Evolutionary conservation across 1,140 invertebrate genomes (phyloP).

Genomic region (Magallana ariakensis): DNA sequence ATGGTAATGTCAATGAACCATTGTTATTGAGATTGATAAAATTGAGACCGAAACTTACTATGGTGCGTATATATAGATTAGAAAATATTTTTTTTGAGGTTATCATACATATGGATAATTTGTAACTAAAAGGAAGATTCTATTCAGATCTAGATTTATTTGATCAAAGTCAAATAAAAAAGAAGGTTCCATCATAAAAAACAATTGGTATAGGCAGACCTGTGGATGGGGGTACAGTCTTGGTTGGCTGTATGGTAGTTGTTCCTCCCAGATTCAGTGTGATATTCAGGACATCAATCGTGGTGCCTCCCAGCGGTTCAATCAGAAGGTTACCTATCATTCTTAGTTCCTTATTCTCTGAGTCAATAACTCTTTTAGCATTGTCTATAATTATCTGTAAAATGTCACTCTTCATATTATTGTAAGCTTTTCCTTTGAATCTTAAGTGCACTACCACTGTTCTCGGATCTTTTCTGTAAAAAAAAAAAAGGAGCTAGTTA

Average conservation of each 20-base stretch:
- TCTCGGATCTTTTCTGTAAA: conserved; percentile 50
- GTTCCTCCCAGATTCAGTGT: conserved; percentile 44
- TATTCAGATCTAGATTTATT: too few relatives aligned
- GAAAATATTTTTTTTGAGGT: too few relatives aligned
- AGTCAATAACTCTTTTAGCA: conserved; percentile 45
- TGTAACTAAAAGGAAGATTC: too few relatives aligned
- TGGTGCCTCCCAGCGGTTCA: conserved; percentile 43
- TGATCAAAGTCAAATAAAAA: too few relatives aligned
- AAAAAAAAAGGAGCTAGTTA: not conserved
- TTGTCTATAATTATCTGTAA: conserved; percentile 51
- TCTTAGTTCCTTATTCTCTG: conserved; percentile 40
- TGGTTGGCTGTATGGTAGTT: conserved; percentile 42
- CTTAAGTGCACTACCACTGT: conserved; percentile 43
- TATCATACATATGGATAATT: too few relatives aligned
- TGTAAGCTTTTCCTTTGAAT: conserved; percentile 51
- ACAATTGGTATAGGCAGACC: not conserved
- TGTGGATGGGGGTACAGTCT: conserved; percentile 34
- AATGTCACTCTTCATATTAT: conserved; percentile 43
- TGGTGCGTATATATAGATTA: too few relatives aligned
- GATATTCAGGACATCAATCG: conserved; percentile 42
- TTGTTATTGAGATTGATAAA: too few relatives aligned
- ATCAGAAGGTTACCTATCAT: conserved; percentile 60
- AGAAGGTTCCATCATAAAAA: too few relatives aligned
- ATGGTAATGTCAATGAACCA: too few relatives aligned
- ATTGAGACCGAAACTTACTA: too few relatives aligned